Evolutionary conservation across 2,888 invertebrate species (phyloP).

Genomic region (Caenorhabditis sp.): DNA sequence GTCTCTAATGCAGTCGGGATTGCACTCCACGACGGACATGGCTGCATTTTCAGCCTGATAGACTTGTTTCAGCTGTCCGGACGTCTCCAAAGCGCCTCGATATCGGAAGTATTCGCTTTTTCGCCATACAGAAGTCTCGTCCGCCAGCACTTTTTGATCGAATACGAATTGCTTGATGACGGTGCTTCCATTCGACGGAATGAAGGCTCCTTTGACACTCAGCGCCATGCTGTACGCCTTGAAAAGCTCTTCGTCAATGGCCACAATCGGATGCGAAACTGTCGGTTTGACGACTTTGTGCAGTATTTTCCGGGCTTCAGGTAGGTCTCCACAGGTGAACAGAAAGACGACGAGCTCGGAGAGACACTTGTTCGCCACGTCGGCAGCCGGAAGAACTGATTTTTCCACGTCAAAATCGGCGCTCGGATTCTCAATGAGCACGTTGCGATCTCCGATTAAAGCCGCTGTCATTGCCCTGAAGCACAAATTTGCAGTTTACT

Average conservation of each 20-base stretch:
- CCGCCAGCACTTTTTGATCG: slow-evolving; percentile 34
- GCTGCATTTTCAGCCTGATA: slow-evolving; percentile 58
- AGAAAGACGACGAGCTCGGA: slow-evolving; percentile 43
- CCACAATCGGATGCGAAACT: slow-evolving; percentile 9
- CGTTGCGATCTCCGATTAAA: slow-evolving; percentile 52
- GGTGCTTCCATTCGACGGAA: not conserved
- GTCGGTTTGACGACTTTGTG: slow-evolving; percentile 11
- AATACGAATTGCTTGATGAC: slow-evolving; percentile 18
- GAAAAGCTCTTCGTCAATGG: slow-evolving; percentile 37
- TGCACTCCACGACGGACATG: slow-evolving; percentile 40
- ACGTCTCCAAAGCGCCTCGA: slow-evolving; percentile 38
- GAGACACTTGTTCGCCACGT: slow-evolving; percentile 58
- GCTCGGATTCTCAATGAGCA: slow-evolving; percentile 45
- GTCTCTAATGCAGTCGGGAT: slow-evolving; percentile 42
- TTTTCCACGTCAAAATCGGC: slow-evolving; percentile 50
- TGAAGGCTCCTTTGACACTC: slow-evolving; percentile 22
- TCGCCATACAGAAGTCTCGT: slow-evolving; percentile 16
- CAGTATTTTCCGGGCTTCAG: slow-evolving; percentile 27
- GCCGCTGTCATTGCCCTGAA: slow-evolving; percentile 56
- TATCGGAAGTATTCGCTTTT: slow-evolving; percentile 34
- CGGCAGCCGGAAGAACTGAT: slow-evolving; percentile 34
- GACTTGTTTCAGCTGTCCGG: slow-evolving; percentile 31
- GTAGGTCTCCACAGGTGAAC: slow-evolving; percentile 41
- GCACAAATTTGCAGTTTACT: no score
- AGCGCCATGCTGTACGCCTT: slow-evolving; percentile 29